These are phyloP conservation scores for Merodon equestris DNA, from an alignment of 2,888 invertebrate species.

Conservation along the genomic window DNA sequence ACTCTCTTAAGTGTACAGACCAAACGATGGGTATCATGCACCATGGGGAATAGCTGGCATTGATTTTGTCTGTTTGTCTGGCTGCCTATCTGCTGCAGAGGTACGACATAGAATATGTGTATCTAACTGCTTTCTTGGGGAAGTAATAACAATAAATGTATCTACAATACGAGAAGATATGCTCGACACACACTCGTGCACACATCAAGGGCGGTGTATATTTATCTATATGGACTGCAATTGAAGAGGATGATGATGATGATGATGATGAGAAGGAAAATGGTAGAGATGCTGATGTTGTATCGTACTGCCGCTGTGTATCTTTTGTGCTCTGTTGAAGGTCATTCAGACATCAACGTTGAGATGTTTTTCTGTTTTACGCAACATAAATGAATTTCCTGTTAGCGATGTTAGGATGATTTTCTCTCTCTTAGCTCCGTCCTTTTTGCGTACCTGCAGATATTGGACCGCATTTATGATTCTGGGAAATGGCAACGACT, in stretches of 20 bases:
- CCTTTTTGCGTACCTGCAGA: no score
- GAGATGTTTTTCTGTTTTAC: slow-evolving; percentile 31
- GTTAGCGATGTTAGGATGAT: slow-evolving; percentile 36
- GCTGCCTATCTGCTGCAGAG: slow-evolving; percentile 18
- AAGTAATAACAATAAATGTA: slow-evolving; percentile 66
- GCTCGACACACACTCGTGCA: slow-evolving; percentile 7
- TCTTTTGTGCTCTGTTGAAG: slow-evolving; percentile 53
- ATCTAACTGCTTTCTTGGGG: slow-evolving; percentile 24
- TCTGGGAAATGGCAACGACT: no score
- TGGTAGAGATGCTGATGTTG: background rate
- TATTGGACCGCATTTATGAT: no score
- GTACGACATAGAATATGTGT: slow-evolving; percentile 43
- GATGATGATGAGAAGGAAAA: slow-evolving; percentile 22
- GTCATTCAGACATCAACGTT: slow-evolving; percentile 53
- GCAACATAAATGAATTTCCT: slow-evolving; percentile 67
- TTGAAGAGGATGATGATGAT: slow-evolving; percentile 43
- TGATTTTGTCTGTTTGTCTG: slow-evolving; percentile 50
- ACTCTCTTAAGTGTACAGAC: slow-evolving; percentile 48
- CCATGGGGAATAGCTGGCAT: slow-evolving; percentile 52
- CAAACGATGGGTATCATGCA: slow-evolving; percentile 3
- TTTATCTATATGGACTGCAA: slow-evolving; percentile 21
- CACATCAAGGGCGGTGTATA: slow-evolving; percentile 6
- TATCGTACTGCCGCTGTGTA: slow-evolving; percentile 42
- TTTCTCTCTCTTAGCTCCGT: slow-evolving; percentile 25
- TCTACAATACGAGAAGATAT: slow-evolving; percentile 34